Base-by-base conservation (phyloP, 2,888 invertebrate species). In the Chrysolina americana region DNA sequence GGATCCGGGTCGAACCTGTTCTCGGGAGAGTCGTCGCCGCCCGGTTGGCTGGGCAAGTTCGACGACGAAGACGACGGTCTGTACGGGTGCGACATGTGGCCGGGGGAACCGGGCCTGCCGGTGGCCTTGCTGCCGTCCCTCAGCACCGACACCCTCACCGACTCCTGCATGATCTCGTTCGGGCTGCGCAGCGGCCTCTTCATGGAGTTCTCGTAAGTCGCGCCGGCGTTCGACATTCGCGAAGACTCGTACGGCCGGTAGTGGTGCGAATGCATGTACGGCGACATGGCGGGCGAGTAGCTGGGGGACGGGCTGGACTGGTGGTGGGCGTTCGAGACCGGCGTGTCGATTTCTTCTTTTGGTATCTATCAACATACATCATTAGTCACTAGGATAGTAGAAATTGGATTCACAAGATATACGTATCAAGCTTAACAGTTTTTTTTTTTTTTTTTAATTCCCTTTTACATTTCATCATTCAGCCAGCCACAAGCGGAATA, bases 61-160 rank as follows among this genome's bases (percentile, higher is more conserved):
- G 86, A 85, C 71, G 85, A 87, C 88, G 89, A 87, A 89, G 90
- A 76, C 85, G 89, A 85, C 83, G 91, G 89, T 71, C 89, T 88
- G 77, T 87, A 88, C 50, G 73, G 74, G 15, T 70, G 76, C 73
- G 84, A 83, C 82, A 85, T 79, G 68, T 82, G 84, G 71, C 83
- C 83, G 50, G 89, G 88, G 50, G 90, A 90, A 75, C 88, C 88
- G 63, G 90, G 89, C 79, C 89, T 76, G 85, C 89, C 84, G 15
- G 82, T 92, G n/a, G 84, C 92, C 89, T 92, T 86, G 74, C 85
- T 89, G 48, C 91, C 92, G 84, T 93, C 93, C 73, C 93, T 89
- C 81, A 94, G 86, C 19, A 94, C 94, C 76, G 93, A 93, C 63
- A 92, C 93, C 79, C 93, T 89, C 44, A 85, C 87, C 23, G 91